Base-by-base conservation (phyloP, 92 coral and sea anemone species). In the Heliopora coerulea region DNA sequence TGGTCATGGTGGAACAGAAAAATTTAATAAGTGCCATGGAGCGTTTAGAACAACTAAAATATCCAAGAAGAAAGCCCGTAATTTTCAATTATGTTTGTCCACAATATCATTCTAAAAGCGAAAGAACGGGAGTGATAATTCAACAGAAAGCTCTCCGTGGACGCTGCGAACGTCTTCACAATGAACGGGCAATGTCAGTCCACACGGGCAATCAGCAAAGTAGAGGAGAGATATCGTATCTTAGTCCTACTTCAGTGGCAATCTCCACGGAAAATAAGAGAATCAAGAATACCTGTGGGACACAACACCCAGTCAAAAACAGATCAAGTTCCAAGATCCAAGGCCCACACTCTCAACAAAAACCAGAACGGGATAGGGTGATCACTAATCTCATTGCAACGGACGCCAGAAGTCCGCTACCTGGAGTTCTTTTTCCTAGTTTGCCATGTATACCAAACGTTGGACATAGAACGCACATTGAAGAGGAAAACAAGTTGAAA, bases 1-100 rank as follows among this genome's bases (percentile, higher is more conserved):
- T 93, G 26, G 83, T 93, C n/a, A 78, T 80, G 44, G 80, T 91
- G 8, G 98, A 93, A 74, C 98, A 93, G 62, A 96, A 90, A 70
- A 90, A 93, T 44, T 83, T 93, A 10, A 82, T 93, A 49, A 85
- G 84, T 58, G 96, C 98, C 17, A 93, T 93, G 98, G 93, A 93
- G 54, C 80, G 98, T 18, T 69, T 93, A 11, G 86, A 89, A 62
- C 98, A 89, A 61, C 74, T 89, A 7, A 78, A 80, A 0, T 87
- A 93, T 72, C 95, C 98, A 5, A 80, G 98, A 31, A 83, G 83
- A 54, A 84, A 86, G 68, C 93, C 96, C 4, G 48, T 83, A 32
- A 67, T 93, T 32, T 82, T 86, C 35, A 78, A 85, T 59, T 62
- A 56, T 66, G 82, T 39, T 14, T 15, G 27, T 6, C 65, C 60